These are phyloP conservation scores for Megamerina dolium DNA, from an alignment of 2,888 invertebrate genomes.

Conservation along the genomic window DNA sequence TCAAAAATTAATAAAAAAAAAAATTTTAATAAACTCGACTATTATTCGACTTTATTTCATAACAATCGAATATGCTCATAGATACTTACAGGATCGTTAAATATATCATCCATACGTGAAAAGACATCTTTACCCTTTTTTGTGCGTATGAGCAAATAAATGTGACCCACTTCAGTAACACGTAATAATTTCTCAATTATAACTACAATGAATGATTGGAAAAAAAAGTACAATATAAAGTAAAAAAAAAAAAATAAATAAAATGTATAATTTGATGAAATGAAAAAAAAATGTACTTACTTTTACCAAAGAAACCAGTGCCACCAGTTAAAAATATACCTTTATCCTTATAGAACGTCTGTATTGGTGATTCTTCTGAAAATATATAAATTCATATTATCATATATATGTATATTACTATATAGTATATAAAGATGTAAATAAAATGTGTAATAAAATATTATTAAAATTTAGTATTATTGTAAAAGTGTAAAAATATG, in stretches of 20 bases:
- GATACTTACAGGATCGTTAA: slow-evolving; percentile 60
- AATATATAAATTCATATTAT: no score
- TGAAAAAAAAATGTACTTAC: slow-evolving; percentile 28
- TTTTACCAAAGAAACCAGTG: slow-evolving; percentile 53
- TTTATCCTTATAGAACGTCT: slow-evolving; percentile 59
- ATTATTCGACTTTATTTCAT: no score
- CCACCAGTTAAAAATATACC: slow-evolving; percentile 60
- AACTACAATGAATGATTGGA: slow-evolving; percentile 40
- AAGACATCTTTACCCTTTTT: slow-evolving; percentile 65
- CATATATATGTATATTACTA: no score
- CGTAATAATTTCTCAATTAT: slow-evolving; percentile 59
- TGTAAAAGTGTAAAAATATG: slow-evolving; percentile 18
- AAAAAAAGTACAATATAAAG: background rate
- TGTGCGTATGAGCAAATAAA: slow-evolving; percentile 56
- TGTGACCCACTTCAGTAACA: slow-evolving; percentile 54
- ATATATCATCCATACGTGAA: slow-evolving; percentile 63
- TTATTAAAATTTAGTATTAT: slow-evolving; percentile 1
- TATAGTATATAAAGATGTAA: no score
- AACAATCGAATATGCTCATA: no score
- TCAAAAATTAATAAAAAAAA: no score
- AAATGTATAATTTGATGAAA: background rate
- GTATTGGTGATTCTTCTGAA: slow-evolving; percentile 49
- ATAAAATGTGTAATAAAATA: slow-evolving; percentile 12
- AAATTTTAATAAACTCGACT: no score
- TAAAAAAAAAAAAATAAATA: background rate